Base-by-base conservation (phyloP, 2,113 vertebrate genomes). In the Leptobrachium leishanense region DNA sequence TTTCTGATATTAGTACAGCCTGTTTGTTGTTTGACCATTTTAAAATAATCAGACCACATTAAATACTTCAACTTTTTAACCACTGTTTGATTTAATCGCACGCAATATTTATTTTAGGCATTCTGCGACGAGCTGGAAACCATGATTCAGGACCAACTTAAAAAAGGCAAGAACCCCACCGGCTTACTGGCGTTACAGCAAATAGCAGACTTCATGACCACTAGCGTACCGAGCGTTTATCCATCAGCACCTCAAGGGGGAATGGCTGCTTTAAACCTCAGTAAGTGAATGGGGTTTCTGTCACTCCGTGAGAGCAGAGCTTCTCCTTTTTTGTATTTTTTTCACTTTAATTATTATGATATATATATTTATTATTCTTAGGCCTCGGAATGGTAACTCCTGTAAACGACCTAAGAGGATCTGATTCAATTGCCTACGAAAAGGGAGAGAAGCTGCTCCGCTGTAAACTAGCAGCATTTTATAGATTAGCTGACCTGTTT, bases 311-410 rank as follows among this genome's bases (percentile, higher is more conserved):
- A 31, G 20, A 31, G 20, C 20, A 31, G 4, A 50, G 46, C 46
- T 8, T 8, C 46, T 50, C 4, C 46, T 50, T 50, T 46, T 50
- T 46, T 9, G 3, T 5, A 0, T 5, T 6, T 2, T 68, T 0
- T 53, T 0, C 40, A 15, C 0, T 15, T 42, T 31, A 72, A 15
- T 74, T 62, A 31, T 62, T 54, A 54, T 54, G 50, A 40, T 1
- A 31, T 31, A 31, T 71, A 3, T 71, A 11, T 50, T 40, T 70
- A 31, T 43, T 54, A 50, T 6, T 84, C 82, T 80, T 75, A 99
- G 98, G 98, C 89, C 93, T 99, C 83, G 98, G 98, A 11, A 98
- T 99, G 97, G 98, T 99, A 82, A 99, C 96, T 12, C 98, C 98
- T 0, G 96, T 99, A 82, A 99, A 99, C 68, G 98, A 99, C 84